Conservation (phyloP, 2,888 invertebrate genomes). For the Chelonus formosanus region DNA sequence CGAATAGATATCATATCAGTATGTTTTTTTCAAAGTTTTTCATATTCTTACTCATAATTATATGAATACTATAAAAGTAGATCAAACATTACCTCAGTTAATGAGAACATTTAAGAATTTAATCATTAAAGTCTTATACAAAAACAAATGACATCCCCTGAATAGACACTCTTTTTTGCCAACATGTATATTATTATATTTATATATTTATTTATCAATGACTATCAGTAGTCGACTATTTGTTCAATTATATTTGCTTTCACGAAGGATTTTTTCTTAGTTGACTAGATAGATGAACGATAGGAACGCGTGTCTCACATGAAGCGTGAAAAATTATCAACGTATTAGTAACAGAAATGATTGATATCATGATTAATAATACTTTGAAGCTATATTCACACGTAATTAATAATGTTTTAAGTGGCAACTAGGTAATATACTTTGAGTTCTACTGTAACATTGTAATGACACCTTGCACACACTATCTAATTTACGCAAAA, state of each 20-base stretch:
- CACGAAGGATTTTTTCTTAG: slow-evolving; percentile 7
- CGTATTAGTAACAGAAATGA: slow-evolving; percentile 22
- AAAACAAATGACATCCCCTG: neutral
- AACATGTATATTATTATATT: slow-evolving; percentile 20
- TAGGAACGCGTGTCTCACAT: slow-evolving; percentile 33
- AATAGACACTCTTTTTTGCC: slow-evolving; percentile 1
- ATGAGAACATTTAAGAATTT: too few relatives aligned
- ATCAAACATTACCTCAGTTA: too few relatives aligned
- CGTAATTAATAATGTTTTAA: slow-evolving; percentile 26
- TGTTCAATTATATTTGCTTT: slow-evolving; percentile 23
- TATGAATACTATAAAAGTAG: too few relatives aligned
- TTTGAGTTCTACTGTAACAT: slow-evolving; percentile 18
- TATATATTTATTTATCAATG: slow-evolving; percentile 26
- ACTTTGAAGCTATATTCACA: slow-evolving; percentile 19
- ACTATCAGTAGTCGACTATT: slow-evolving; percentile 21
- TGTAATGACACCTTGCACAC: slow-evolving; percentile 27
- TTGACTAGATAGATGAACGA: slow-evolving; percentile 18
- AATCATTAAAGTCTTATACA: too few relatives aligned
- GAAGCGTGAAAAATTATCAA: slow-evolving; percentile 33
- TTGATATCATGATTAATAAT: slow-evolving; percentile 31
- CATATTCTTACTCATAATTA: too few relatives aligned
- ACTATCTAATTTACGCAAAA: slow-evolving; percentile 22
- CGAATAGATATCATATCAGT: slow-evolving; percentile 40
- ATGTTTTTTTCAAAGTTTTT: slow-evolving; percentile 27
- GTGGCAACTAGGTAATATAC: slow-evolving; percentile 27